Conservation (phyloP, 2,888 invertebrate species). For the Dromius quadrimaculatus region DNA sequence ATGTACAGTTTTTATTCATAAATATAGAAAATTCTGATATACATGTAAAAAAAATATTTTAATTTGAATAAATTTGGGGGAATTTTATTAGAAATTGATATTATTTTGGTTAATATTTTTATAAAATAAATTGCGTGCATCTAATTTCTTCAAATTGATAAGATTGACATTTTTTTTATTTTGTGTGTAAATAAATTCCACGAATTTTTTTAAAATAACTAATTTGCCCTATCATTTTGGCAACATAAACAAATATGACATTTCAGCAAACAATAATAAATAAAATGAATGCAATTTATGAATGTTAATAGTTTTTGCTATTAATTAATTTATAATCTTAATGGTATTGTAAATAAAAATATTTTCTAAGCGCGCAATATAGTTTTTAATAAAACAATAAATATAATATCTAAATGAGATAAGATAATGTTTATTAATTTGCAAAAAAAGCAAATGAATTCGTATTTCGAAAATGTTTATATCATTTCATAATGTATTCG, state of each 20-base stretch:
- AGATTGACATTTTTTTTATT: too few relatives aligned
- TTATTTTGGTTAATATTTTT: too few relatives aligned
- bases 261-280: conserved; percentile 5
- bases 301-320: not conserved
- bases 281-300: not conserved
- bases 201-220: not conserved
- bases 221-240: too few relatives aligned
- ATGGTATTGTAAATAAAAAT: conserved; percentile 5
- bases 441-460: not conserved
- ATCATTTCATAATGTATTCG: not conserved
- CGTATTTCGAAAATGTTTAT: not conserved
- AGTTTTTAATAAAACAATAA: conserved; percentile 13
- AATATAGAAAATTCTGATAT: too few relatives aligned
- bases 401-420: not conserved
- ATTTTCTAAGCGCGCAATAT: not conserved
- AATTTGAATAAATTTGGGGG: too few relatives aligned
- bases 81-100: too few relatives aligned
- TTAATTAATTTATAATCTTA: not conserved
- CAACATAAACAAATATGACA: not conserved
- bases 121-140: too few relatives aligned
- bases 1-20: too few relatives aligned
- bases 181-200: not conserved
- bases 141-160: too few relatives aligned
- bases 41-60: too few relatives aligned
- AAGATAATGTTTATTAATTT: conserved; percentile 9